Evolutionary conservation across 2,113 vertebrate genomes (phyloP).

Genomic region (Cyrtonyx montezumae): DNA sequence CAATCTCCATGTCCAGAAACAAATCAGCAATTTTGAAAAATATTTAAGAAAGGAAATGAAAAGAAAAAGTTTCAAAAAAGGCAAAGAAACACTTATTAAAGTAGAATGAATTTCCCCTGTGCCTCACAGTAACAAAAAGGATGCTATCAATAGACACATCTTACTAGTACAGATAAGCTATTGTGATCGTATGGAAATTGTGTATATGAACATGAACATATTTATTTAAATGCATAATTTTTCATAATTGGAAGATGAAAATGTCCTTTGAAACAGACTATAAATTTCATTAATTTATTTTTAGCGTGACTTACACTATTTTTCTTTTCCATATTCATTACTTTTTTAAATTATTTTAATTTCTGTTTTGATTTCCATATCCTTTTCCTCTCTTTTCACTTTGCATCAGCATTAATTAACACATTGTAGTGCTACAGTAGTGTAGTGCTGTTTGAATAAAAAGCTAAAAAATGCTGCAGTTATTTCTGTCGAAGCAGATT

Average conservation of each 20-base stretch:
- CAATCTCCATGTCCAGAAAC: not conserved
- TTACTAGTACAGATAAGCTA: accelerated
- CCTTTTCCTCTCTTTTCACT: not conserved
- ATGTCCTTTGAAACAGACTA: not conserved
- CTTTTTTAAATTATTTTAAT: not conserved
- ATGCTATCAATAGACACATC: not conserved
- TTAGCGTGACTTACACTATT: not conserved
- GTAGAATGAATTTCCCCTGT: not conserved
- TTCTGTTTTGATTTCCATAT: accelerated
- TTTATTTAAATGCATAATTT: not conserved
- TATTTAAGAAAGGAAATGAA: not conserved
- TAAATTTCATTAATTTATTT: not conserved
- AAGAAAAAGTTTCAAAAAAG: not conserved
- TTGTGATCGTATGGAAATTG: not conserved
- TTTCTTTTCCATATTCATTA: not conserved
- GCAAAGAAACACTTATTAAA: not conserved
- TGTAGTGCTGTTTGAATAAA: not conserved
- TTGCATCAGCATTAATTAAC: not conserved
- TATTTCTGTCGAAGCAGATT: not conserved
- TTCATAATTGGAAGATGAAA: not conserved
- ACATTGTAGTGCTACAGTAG: not conserved
- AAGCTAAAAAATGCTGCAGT: not conserved
- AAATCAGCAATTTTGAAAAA: not conserved
- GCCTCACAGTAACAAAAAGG: not conserved
- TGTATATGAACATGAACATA: not conserved